These are phyloP conservation scores for Nansenia antarctica DNA, from an alignment of 2,113 vertebrate species.

Conservation along the genomic window DNA sequence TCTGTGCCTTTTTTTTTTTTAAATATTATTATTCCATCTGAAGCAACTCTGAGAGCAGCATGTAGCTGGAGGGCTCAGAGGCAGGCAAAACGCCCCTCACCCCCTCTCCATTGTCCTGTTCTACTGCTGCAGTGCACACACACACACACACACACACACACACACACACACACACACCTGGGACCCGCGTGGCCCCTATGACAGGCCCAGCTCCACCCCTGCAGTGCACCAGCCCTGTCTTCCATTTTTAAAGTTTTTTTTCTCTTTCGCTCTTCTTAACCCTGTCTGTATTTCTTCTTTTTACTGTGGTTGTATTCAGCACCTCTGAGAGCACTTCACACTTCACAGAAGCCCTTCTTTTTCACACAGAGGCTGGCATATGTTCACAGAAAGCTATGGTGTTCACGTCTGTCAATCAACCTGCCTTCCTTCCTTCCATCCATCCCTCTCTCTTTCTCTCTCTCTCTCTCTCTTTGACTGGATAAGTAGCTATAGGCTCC, in stretches of 20 bases:
- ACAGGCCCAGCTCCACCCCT: conserved; percentile 44
- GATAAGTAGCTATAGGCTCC: not conserved
- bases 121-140: not conserved
- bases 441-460: not conserved
- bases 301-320: not conserved
- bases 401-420: not conserved
- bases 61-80: conserved; percentile 18
- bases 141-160: not conserved
- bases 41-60: conserved; percentile 18
- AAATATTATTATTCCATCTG: conserved; percentile 30
- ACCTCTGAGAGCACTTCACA: not conserved
- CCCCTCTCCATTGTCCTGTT: conserved; percentile 26
- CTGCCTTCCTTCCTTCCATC: not conserved
- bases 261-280: conserved; percentile 3
- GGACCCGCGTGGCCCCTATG: conserved; percentile 30
- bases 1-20: conserved; percentile 25
- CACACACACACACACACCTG: conserved; percentile 20
- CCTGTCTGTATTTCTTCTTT: not conserved
- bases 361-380: not conserved
- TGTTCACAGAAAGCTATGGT: not conserved
- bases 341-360: not conserved
- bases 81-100: not conserved
- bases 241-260: conserved; percentile 41
- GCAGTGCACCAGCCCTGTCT: conserved; percentile 16
- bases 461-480: not conserved